phyloP scores from a whole-genome alignment of 64 coral and sea anemone genomes.

The Acropora tenuis region DNA sequence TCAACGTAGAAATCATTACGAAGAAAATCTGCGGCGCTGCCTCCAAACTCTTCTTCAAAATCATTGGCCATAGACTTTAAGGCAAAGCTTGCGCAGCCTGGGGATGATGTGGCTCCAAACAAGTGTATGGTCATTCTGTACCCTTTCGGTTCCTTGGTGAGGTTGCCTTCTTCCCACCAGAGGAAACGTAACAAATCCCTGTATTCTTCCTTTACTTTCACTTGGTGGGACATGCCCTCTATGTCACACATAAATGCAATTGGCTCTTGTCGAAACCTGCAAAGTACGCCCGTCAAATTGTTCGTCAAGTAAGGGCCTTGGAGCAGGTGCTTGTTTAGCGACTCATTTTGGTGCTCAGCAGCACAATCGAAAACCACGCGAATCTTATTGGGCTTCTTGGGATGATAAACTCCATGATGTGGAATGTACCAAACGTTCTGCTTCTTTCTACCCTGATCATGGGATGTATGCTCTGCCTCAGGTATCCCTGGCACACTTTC shows the following conservation, averaged over 20 bases:
- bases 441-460: background rate
- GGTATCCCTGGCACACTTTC: too few species aligned
- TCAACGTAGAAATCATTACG: conserved; percentile 40
- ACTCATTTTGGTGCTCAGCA: background rate
- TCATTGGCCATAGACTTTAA: conserved; percentile 29
- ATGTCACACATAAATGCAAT: conserved; percentile 8
- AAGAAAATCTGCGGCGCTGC: too few species aligned
- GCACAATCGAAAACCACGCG: conserved; percentile 52
- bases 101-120: conserved; percentile 59
- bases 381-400: conserved; percentile 34
- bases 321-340: conserved; percentile 34
- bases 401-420: conserved; percentile 52
- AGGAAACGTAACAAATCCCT: conserved; percentile 28
- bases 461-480: too few species aligned
- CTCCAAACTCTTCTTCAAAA: background rate
- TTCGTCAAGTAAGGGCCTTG: conserved; percentile 56
- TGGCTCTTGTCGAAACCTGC: conserved; percentile 40
- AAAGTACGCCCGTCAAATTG: conserved; percentile 23
- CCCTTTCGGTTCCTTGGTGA: background rate
- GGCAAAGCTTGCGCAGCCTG: conserved; percentile 52
- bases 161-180: conserved; percentile 34
- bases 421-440: background rate
- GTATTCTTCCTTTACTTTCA: conserved; percentile 24
- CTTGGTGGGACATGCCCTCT: conserved; percentile 43
- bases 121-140: background rate